Evolutionary conservation across 2,888 invertebrate species (phyloP).

Genomic region (Platycheirus albimanus): DNA sequence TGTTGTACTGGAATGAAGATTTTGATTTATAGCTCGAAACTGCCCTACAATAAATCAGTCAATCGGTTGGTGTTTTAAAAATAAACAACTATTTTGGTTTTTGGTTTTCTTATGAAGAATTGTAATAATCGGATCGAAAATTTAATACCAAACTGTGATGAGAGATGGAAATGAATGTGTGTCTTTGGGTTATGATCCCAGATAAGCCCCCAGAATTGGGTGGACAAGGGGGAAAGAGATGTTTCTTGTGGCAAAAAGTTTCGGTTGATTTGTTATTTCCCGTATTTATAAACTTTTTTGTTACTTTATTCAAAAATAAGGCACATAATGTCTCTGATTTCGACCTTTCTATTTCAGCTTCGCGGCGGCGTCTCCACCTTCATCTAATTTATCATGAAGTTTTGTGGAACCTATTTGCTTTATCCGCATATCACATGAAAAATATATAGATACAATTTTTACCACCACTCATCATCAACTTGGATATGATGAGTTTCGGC

Average conservation of each 20-base stretch:
- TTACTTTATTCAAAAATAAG: neutral
- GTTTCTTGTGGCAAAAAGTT: conserved; percentile 12
- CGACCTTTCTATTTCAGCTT: conserved; percentile 31
- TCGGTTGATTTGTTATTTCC: conserved; percentile 20
- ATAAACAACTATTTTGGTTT: conserved; percentile 18
- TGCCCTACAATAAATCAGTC: conserved; percentile 68
- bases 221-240: neutral
- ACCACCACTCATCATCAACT: neutral
- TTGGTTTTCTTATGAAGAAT: conserved; percentile 5
- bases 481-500: conserved; percentile 54
- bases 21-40: conserved; percentile 62
- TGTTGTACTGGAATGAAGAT: conserved; percentile 6
- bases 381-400: conserved; percentile 23
- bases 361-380: neutral
- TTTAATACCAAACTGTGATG: conserved; percentile 37
- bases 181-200: conserved; percentile 43
- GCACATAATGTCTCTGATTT: conserved; percentile 20
- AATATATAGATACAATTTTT: conserved; percentile 1
- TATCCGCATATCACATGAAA: conserved; percentile 1
- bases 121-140: conserved; percentile 40
- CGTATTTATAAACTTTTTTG: too few relatives aligned
- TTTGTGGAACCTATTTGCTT: neutral
- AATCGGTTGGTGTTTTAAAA: conserved; percentile 48
- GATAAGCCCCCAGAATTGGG: conserved; percentile 7
- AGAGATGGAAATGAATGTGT: conserved; percentile 42